Evolutionary conservation across 2,113 vertebrate genomes (phyloP).

Genomic region (Amazona vittata): DNA sequence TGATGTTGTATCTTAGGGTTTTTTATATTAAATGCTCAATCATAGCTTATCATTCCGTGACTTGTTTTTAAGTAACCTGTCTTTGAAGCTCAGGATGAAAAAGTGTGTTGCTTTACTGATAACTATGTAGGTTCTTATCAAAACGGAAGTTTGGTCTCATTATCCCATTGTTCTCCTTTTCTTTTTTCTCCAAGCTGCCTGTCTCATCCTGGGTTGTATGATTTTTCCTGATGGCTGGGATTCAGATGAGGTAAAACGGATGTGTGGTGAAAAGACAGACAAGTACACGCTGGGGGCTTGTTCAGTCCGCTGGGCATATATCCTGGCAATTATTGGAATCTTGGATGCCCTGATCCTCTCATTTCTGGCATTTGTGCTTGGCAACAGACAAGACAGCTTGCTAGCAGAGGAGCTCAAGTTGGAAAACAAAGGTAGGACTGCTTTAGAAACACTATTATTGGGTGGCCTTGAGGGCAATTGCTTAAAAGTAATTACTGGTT

Average conservation of each 20-base stretch:
- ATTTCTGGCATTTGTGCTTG: slow-evolving; percentile 95
- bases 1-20: background rate
- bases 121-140: slow-evolving; percentile 1
- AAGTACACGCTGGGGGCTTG: slow-evolving; percentile 94
- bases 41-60: background rate
- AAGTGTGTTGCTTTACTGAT: slow-evolving; percentile 30
- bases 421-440: slow-evolving; percentile 92
- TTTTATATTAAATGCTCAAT: slow-evolving; percentile 5
- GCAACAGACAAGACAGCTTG: slow-evolving; percentile 94
- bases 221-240: slow-evolving; percentile 98
- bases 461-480: background rate
- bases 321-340: slow-evolving; percentile 96
- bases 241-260: slow-evolving; percentile 89
- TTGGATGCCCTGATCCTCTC: slow-evolving; percentile 96
- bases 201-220: slow-evolving; percentile 96
- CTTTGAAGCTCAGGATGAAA: slow-evolving; percentile 12
- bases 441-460: slow-evolving; percentile 29
- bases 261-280: slow-evolving; percentile 94
- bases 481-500: background rate
- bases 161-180: slow-evolving; percentile 38
- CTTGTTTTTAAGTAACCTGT: background rate
- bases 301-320: slow-evolving; percentile 95
- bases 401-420: slow-evolving; percentile 95
- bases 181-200: slow-evolving; percentile 83
- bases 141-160: slow-evolving; percentile 41